A percentile compares a stretch with the other conserved stretches of the same genome.
Evolutionary conservation across 2,797 vertebrate genomes (phyloP).

Genomic region (Malacoraja senta): DNA sequence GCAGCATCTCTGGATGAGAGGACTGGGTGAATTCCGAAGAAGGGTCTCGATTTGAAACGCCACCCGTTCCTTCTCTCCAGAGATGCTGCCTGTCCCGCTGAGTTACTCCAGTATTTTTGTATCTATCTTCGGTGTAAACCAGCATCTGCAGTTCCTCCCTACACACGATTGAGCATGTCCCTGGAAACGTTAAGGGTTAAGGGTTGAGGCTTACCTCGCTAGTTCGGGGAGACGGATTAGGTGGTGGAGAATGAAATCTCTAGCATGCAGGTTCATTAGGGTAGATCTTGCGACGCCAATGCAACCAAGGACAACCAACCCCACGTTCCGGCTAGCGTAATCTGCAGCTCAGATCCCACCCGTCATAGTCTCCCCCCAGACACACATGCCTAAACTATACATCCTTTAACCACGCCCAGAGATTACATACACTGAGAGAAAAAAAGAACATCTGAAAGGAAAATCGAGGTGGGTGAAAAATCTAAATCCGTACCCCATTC

Average conservation of each 20-base stretch:
- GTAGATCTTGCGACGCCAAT: background rate
- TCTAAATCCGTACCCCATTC: background rate
- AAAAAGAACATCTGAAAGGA: background rate
- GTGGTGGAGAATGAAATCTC: background rate
- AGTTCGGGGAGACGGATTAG: background rate
- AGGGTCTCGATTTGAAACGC: too few species aligned
- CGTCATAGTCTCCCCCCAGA: background rate
- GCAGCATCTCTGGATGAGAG: too few species aligned
- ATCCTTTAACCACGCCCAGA: constrained; percentile 1
- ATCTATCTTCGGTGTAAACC: too few species aligned
- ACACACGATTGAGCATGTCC: too few species aligned
- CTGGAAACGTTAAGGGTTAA: background rate
- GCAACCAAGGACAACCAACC: background rate
- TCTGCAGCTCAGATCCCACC: background rate
- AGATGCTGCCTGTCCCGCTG: too few species aligned
- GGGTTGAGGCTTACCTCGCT: background rate
- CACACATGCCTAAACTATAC: background rate
- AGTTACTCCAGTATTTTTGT: too few species aligned
- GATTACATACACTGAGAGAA: background rate
- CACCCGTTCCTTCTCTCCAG: too few species aligned
- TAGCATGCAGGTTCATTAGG: background rate
- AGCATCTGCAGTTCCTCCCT: too few species aligned
- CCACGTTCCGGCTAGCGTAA: background rate
- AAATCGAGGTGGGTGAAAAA: background rate
- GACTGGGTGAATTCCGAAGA: too few species aligned